These are phyloP conservation scores for Diphyllodes magnificus DNA, from an alignment of 2,113 vertebrate genomes.

Conservation along the genomic window DNA sequence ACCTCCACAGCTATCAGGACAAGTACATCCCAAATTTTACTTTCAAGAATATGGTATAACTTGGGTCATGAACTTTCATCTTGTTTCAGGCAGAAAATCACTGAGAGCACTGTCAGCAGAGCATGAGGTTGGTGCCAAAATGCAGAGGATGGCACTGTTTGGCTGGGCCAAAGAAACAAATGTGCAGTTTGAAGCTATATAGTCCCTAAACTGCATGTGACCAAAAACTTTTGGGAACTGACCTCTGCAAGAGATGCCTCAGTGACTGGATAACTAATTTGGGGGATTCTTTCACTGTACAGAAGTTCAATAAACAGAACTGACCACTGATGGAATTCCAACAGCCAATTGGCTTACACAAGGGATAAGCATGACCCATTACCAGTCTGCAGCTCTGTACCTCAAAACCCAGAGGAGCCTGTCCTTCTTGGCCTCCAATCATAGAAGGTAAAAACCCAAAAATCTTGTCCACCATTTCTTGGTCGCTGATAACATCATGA, in stretches of 20 bases:
- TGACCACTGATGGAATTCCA: neutral
- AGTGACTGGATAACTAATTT: neutral
- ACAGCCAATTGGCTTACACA: neutral
- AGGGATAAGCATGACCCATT: neutral
- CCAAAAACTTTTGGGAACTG: neutral
- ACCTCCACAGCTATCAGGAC: neutral
- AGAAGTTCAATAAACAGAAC: neutral
- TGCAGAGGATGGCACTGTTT: neutral
- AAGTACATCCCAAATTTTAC: neutral
- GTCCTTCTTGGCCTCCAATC: slow-evolving; percentile 81
- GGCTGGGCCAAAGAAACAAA: neutral
- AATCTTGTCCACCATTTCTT: slow-evolving; percentile 89
- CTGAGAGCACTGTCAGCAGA: neutral
- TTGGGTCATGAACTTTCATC: neutral
- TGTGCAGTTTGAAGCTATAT: neutral
- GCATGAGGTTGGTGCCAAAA: neutral
- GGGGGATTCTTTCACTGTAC: neutral
- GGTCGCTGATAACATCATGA: slow-evolving; percentile 69
- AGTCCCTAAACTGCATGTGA: neutral
- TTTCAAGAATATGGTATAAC: neutral
- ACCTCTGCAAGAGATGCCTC: neutral
- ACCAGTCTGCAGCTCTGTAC: slow-evolving; percentile 54
- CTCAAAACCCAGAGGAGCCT: slow-evolving; percentile 78
- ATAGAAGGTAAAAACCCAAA: slow-evolving; percentile 88
- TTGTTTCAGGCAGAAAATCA: neutral